phyloP scores from a whole-genome alignment of 2,888 invertebrate species.

The Teleiodes luculella region DNA sequence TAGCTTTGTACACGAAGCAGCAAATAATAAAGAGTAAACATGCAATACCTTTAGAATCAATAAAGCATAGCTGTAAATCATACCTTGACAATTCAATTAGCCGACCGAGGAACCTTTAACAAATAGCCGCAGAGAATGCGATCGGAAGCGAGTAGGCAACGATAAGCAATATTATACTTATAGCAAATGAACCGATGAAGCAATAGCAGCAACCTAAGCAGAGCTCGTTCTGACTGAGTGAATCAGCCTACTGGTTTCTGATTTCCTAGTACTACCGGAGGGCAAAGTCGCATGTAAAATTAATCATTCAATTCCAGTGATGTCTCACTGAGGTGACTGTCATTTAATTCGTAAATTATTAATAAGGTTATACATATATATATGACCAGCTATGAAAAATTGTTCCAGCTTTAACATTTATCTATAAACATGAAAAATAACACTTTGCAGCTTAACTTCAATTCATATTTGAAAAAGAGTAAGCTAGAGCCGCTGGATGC shows the following conservation, averaged over 20 bases:
- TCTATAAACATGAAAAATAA: no score
- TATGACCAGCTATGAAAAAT: no score
- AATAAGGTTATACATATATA: no score
- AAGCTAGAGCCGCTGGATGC: no score
- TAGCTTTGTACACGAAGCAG: no score
- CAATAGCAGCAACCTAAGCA: conserved; percentile 35
- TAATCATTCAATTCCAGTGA: conserved; percentile 17
- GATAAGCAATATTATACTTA: conserved; percentile 2
- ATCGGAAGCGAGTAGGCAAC: neutral
- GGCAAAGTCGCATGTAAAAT: conserved; percentile 2
- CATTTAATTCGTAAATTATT: neutral
- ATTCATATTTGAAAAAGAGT: no score
- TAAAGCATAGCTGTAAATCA: neutral
- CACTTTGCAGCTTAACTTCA: no score
- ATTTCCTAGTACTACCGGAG: conserved; percentile 40
- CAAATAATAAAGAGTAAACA: no score
- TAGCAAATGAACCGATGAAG: conserved; percentile 16
- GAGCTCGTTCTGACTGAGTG: conserved; percentile 46
- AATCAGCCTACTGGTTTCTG: conserved; percentile 41
- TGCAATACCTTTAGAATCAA: neutral
- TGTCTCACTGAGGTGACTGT: neutral
- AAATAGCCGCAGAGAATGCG: neutral
- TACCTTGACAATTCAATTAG: neutral
- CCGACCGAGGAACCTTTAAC: neutral
- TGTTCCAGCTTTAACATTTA: no score